Percentiles rank a stretch among this genome's conserved stretches.
phyloP scores from a whole-genome alignment of 1,140 invertebrate species.

The Penaeus japonicus region DNA sequence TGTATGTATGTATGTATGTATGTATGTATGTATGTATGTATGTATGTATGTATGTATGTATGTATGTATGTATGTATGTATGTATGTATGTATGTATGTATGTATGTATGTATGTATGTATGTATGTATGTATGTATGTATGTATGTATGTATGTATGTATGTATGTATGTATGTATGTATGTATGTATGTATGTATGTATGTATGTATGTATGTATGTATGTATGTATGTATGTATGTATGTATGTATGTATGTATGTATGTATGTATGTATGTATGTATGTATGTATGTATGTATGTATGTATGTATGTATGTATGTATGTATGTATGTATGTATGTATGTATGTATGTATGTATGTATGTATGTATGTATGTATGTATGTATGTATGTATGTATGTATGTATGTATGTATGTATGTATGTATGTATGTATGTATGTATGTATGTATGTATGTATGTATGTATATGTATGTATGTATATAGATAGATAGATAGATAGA shows the following conservation, averaged over 20 bases:
- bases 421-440: background rate
- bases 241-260: background rate
- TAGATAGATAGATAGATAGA: no score
- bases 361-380: slow-evolving; percentile 14
- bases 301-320: slow-evolving; percentile 8
- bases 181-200: background rate
- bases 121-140: slow-evolving; percentile 2
- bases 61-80: background rate
- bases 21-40: no score
- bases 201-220: background rate
- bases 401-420: slow-evolving; percentile 3
- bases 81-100: slow-evolving; percentile 17
- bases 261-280: no score
- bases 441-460: background rate
- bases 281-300: background rate
- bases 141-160: background rate
- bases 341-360: slow-evolving; percentile 2
- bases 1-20: no score
- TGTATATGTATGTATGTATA: no score
- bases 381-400: slow-evolving; percentile 12
- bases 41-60: background rate
- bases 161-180: background rate
- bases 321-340: slow-evolving; percentile 12
- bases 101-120: slow-evolving; percentile 9
- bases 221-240: background rate